These are phyloP conservation scores for Caerostris extrusa DNA, from an alignment of 1,140 invertebrate genomes.

Conservation along the genomic window DNA sequence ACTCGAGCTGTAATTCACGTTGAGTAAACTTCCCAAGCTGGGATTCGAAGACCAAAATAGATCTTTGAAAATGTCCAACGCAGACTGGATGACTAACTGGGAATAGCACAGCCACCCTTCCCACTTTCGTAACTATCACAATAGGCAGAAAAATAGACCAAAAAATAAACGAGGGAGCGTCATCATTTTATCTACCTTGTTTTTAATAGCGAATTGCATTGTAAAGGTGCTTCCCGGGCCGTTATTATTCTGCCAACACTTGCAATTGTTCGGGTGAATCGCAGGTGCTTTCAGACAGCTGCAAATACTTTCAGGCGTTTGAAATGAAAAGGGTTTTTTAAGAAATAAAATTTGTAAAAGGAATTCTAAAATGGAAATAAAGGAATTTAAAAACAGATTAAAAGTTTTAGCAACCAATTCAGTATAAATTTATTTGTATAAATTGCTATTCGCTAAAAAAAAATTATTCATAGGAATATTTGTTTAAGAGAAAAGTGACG, in stretches of 20 bases:
- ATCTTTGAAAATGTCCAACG: not conserved
- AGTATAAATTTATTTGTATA: no score
- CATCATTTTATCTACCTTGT: conserved; percentile 12
- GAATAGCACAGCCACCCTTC: not conserved
- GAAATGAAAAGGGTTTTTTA: no score
- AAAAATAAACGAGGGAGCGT: conserved; percentile 40
- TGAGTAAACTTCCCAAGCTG: not conserved
- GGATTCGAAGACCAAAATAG: not conserved
- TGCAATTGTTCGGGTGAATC: not conserved
- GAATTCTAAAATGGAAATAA: no score
- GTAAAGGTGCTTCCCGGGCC: not conserved
- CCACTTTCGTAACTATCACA: conserved; percentile 43
- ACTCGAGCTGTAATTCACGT: no score
- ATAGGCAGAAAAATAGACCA: conserved; percentile 50
- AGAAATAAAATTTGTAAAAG: no score
- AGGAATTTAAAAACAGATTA: no score
- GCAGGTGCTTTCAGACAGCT: no score
- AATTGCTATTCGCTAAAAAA: no score
- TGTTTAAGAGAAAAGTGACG: no score
- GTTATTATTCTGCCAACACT: not conserved
- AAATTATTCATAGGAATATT: no score
- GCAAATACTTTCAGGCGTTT: no score
- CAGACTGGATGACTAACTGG: not conserved
- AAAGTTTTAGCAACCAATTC: no score
- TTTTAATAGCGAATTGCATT: not conserved